Conservation (phyloP, 2,888 invertebrate species). For the Empis livida region DNA sequence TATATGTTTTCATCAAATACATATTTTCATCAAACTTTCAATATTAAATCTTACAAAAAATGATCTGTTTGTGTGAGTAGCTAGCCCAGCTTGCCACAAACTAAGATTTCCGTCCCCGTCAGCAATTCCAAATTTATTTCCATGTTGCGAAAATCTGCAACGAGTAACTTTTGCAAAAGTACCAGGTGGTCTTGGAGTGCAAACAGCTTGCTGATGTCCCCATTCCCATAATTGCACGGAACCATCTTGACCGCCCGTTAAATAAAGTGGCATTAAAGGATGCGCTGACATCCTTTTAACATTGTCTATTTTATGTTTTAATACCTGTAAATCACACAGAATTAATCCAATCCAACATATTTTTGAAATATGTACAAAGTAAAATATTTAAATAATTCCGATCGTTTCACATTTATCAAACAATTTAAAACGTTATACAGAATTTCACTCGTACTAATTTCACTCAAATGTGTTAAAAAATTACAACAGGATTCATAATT, state of each 20-base stretch:
- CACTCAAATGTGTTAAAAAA: too few species aligned
- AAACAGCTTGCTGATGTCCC: conserved; percentile 85
- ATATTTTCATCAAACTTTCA: neutral
- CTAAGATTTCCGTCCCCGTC: conserved; percentile 96
- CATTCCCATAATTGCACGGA: conserved; percentile 97
- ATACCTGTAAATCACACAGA: conserved; percentile 48
- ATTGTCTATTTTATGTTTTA: conserved; percentile 89
- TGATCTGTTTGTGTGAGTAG: conserved; percentile 60
- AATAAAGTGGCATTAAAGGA: conserved; percentile 85
- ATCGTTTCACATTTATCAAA: too few species aligned
- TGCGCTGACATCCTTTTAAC: conserved; percentile 92
- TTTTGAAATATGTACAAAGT: too few species aligned
- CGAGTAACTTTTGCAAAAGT: conserved; percentile 92
- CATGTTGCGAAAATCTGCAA: conserved; percentile 91
- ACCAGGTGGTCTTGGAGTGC: conserved; percentile 82
- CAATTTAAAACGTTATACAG: too few species aligned
- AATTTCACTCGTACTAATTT: too few species aligned
- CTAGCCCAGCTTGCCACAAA: conserved; percentile 82
- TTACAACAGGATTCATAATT: too few species aligned
- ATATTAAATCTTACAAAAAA: conserved; percentile 60
- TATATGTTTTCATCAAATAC: conserved; percentile 6
- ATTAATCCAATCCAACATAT: too few species aligned
- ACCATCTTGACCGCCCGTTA: conserved; percentile 92
- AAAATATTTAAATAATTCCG: too few species aligned
- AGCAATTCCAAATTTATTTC: conserved; percentile 96